Conservation (phyloP, 2,888 invertebrate species). For the Spilosoma lubricipeda region DNA sequence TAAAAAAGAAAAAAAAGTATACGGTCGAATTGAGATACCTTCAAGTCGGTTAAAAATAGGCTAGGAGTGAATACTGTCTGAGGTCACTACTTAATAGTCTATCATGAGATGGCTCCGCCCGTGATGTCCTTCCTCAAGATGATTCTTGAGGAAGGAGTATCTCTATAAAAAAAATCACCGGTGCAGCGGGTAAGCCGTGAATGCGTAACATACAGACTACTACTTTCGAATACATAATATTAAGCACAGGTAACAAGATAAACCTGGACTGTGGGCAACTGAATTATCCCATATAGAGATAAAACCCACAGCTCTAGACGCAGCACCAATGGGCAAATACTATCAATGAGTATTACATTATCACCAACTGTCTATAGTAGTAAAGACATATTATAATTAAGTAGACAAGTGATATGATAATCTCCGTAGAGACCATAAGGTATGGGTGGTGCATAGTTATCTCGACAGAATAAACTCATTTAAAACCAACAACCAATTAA, state of each 20-base stretch:
- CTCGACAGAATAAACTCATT: background rate
- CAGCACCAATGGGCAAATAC: background rate
- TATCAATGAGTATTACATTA: background rate
- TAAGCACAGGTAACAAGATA: background rate
- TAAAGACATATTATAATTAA: background rate
- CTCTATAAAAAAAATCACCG: too few relatives aligned
- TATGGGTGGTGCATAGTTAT: background rate
- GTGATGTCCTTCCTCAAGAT: too few relatives aligned
- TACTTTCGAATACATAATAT: too few relatives aligned
- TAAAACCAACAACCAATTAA: conserved; percentile 1
- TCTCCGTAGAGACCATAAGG: background rate
- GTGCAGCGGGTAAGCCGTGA: too few relatives aligned
- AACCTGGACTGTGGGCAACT: background rate
- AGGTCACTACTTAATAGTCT: background rate
- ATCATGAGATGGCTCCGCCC: background rate
- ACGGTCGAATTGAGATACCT: too few relatives aligned
- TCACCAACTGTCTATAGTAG: background rate
- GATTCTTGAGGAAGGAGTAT: too few relatives aligned
- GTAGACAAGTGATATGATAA: conserved; percentile 1
- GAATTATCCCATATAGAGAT: too few relatives aligned
- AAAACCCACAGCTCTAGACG: background rate
- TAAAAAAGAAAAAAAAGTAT: too few relatives aligned
- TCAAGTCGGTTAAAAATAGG: too few relatives aligned
- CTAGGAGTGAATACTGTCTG: background rate
- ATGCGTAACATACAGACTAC: too few relatives aligned